Conservation (phyloP, 1,140 invertebrate genomes). For the Drosophila arizonae region DNA sequence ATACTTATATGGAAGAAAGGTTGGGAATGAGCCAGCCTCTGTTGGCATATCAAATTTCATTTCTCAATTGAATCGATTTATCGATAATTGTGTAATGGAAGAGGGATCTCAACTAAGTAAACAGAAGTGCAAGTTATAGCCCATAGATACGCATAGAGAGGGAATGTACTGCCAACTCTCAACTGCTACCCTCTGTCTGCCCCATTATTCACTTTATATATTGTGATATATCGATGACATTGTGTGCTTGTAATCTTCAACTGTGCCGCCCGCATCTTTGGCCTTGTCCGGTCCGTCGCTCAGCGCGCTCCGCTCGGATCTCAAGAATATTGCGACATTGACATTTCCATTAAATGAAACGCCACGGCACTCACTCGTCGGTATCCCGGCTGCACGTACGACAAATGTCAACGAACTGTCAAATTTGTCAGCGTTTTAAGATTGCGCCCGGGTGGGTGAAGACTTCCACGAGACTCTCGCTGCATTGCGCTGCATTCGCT, state of each 20-base stretch:
- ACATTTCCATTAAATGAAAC: conserved; percentile 59
- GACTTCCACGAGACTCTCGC: not conserved
- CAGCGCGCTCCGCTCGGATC: conserved; percentile 15
- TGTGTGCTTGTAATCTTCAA: not conserved
- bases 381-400: conserved; percentile 27
- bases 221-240: conserved; percentile 2
- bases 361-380: not conserved
- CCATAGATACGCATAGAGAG: no score
- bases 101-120: no score
- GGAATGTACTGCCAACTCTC: no score
- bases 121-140: no score
- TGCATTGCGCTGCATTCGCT: conserved; percentile 21
- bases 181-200: no score
- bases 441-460: conserved; percentile 2
- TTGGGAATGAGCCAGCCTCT: no score
- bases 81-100: no score
- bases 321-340: conserved; percentile 54
- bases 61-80: no score
- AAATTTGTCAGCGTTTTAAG: conserved; percentile 60
- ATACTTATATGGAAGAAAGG: no score
- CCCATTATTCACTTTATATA: no score
- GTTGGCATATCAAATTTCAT: no score
- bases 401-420: conserved; percentile 72
- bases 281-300: conserved; percentile 5
- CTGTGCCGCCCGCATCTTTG: conserved; percentile 23